Conservation (phyloP, 2,888 invertebrate species). For the Drosophila peninsularis region DNA sequence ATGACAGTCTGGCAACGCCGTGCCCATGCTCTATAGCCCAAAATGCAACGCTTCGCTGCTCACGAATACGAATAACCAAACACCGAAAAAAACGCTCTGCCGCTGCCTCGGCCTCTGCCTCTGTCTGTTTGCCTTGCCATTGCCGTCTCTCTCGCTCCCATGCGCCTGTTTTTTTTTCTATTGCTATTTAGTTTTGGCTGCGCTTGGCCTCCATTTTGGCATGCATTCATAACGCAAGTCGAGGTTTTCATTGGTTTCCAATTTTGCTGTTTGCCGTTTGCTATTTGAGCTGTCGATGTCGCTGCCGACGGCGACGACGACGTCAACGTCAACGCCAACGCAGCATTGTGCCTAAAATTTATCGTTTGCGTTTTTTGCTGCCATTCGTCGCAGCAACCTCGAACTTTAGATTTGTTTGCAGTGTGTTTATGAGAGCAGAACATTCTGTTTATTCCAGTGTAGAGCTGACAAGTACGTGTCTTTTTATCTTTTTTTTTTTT, state of each 20-base stretch:
- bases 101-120: neutral
- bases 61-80: constrained; percentile 61
- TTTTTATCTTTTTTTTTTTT: constrained; percentile 37
- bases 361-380: constrained; percentile 52
- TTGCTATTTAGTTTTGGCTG: constrained; percentile 75
- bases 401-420: constrained; percentile 81
- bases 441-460: constrained; percentile 62
- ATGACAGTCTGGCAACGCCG: constrained; percentile 73
- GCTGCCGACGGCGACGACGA: constrained; percentile 10
- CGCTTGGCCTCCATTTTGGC: constrained; percentile 79
- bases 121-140: neutral
- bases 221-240: constrained; percentile 80
- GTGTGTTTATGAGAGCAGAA: constrained; percentile 79
- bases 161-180: constrained; percentile 41
- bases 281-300: constrained; percentile 65
- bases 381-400: constrained; percentile 77
- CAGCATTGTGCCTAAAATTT: constrained; percentile 76
- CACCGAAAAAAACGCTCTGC: constrained; percentile 13
- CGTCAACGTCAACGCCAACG: constrained; percentile 21
- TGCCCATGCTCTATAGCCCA: constrained; percentile 61
- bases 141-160: constrained; percentile 22
- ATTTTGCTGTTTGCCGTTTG: constrained; percentile 59
- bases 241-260: constrained; percentile 80
- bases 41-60: constrained; percentile 79
- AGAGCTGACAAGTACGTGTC: constrained; percentile 47